These are phyloP conservation scores for Lycopodina hypogea DNA, from an alignment of 37 sponge, comb jelly and placozoan species.

Conservation along the genomic window DNA sequence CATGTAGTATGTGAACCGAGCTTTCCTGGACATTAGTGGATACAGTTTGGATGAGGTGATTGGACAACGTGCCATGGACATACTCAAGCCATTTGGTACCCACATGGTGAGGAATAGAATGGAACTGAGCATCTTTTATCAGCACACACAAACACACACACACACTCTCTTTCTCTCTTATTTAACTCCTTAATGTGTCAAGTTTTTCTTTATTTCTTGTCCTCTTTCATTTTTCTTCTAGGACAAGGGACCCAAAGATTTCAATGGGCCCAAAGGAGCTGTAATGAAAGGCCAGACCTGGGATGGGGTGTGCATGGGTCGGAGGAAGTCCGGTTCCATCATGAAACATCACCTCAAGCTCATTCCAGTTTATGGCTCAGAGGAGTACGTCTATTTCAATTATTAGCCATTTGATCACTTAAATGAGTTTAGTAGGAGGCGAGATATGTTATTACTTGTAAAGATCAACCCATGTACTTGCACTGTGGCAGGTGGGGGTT, in stretches of 20 bases:
- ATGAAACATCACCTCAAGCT: slow-evolving; percentile 49
- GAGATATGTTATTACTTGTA: too few species aligned
- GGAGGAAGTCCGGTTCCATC: slow-evolving; percentile 43
- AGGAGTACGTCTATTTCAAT: slow-evolving; percentile 19
- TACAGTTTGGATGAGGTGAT: slow-evolving; percentile 40
- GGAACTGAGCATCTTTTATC: too few species aligned
- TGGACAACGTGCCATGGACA: slow-evolving; percentile 46
- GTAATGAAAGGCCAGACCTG: slow-evolving; percentile 26
- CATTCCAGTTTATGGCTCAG: slow-evolving; percentile 35
- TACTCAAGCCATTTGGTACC: slow-evolving; percentile 7
- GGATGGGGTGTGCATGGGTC: slow-evolving; percentile 36
- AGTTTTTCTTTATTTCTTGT: background rate
- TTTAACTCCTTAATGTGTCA: background rate
- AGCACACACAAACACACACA: too few species aligned
- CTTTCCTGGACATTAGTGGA: slow-evolving; percentile 47
- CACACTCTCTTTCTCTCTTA: background rate
- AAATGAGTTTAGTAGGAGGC: slow-evolving; percentile 10
- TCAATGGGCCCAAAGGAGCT: slow-evolving; percentile 32
- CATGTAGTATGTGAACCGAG: slow-evolving; percentile 62
- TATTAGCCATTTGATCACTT: slow-evolving; percentile 23
- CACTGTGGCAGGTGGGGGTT: too few species aligned
- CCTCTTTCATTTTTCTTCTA: background rate
- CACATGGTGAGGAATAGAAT: background rate
- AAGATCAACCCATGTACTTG: too few species aligned
- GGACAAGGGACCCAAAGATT: slow-evolving; percentile 28